phyloP scores from a whole-genome alignment of 2,797 vertebrate species.

The Phrynocephalus guinanensis region DNA sequence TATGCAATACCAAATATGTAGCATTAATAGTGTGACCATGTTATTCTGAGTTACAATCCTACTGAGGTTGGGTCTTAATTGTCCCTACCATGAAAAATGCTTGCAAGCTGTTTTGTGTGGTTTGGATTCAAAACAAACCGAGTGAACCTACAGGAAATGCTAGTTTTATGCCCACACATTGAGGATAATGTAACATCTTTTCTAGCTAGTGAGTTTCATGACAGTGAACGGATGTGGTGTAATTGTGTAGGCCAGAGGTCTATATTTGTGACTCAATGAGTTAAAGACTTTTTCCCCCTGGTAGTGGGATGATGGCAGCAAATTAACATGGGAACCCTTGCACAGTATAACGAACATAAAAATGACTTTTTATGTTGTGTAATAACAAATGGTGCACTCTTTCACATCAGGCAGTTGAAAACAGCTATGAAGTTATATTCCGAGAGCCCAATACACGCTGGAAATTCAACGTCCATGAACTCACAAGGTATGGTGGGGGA shows the following conservation, averaged over 20 bases:
- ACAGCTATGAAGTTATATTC: conserved; percentile 82
- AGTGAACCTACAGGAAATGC: neutral
- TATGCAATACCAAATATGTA: neutral
- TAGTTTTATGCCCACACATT: neutral
- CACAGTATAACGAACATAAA: neutral
- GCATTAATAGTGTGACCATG: neutral
- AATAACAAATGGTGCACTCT: conserved; percentile 61
- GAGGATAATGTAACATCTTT: neutral
- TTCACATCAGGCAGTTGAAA: conserved; percentile 79
- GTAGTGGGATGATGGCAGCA: neutral
- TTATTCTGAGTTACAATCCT: neutral
- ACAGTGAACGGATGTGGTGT: neutral
- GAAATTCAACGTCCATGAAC: conserved; percentile 83
- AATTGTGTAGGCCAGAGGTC: neutral
- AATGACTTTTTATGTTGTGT: neutral
- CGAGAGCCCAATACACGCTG: conserved; percentile 82
- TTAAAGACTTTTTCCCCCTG: neutral
- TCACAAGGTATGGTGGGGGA: conserved; percentile 77
- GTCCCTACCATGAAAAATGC: neutral
- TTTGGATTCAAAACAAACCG: neutral
- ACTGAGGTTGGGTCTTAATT: neutral
- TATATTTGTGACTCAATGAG: neutral
- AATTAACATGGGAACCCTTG: neutral
- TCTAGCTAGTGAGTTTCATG: neutral
- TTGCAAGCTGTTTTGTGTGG: neutral